Evolutionary conservation across 2,888 invertebrate genomes (phyloP), one percentile per base, ranked within the genome.

Genomic region (Parapristionchus giblindavisi): DNA sequence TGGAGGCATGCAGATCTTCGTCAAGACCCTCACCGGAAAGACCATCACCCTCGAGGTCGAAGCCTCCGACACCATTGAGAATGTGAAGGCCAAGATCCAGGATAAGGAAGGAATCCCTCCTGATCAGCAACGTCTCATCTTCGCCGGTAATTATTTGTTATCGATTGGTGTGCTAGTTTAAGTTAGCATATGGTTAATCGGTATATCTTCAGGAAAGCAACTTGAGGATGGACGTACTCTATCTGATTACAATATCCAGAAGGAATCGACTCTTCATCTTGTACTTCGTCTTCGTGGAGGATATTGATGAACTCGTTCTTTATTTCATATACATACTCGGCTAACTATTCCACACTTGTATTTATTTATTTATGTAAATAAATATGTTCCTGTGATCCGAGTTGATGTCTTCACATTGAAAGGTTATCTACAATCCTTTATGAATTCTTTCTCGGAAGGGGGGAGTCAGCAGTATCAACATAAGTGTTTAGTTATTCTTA

Each of bases 281-380:
- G 83, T 82, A 14, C 79, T 82, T 73, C 79, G 80, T 51, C 77
- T 83, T n/a, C 71, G 79, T n/a, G 81, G 80, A 61, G 80, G 80
- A 48, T 43, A 71, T 48, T 58, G 58, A 66, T 11, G 48, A 95
- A 89, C 95, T 96, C 88, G 94, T 95, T 90, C 95, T 95, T 89
- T 94, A 91, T 84, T 90, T n/a, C 29, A 1, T 48, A 68, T 68
- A 38, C 36, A 68, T 52, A 8, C 21, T 52, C 24, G 56, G 36
- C 34, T n/a, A 5, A 21, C 51, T 52, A 32, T 24, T 29, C 40
- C 43, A 34, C 34, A 68, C 32, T 36, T 68, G 68, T 52, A 5
- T 32, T 1, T 48, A 4, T 51, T 34, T 11, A n/a, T 52, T 34
- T 21, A 14, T 34, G 27, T 6, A 51, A 52, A 68, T 68, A 68